A percentile compares a stretch with the other conserved stretches of the same genome.
Conservation (phyloP, 2,888 invertebrate species). For the Mesorhabditis belari region DNA sequence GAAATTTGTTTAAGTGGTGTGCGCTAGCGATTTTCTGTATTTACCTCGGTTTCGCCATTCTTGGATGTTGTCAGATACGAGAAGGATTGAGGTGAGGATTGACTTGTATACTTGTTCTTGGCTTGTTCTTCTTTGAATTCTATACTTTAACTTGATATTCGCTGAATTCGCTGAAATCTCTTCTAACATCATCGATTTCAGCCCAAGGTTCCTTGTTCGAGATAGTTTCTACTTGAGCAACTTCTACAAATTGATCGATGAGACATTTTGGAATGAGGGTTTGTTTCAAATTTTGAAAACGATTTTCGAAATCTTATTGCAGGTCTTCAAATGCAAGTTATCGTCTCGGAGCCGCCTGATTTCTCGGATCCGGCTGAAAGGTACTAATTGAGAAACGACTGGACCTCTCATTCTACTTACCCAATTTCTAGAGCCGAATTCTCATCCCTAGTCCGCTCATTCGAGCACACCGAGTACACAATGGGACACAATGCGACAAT, state of each 20-base stretch:
- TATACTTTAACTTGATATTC: no score
- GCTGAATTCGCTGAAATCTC: neutral
- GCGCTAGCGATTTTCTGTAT: constrained; percentile 27
- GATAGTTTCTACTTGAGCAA: constrained; percentile 44
- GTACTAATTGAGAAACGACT: constrained; percentile 12
- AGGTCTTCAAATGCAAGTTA: constrained; percentile 52
- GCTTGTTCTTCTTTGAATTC: no score
- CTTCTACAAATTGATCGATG: constrained; percentile 49
- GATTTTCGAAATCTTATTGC: constrained; percentile 1
- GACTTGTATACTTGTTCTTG: no score
- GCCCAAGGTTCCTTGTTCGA: constrained; percentile 44
- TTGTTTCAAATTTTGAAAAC: neutral
- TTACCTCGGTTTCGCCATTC: constrained; percentile 39
- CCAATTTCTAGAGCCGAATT: neutral
- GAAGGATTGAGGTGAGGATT: constrained; percentile 18
- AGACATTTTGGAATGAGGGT: constrained; percentile 52
- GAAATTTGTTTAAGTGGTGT: constrained; percentile 11
- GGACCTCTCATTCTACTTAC: neutral
- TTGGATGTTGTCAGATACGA: constrained; percentile 36
- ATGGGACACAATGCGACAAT: constrained; percentile 51
- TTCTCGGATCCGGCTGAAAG: constrained; percentile 32
- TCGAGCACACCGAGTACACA: constrained; percentile 44
- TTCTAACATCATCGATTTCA: constrained; percentile 1
- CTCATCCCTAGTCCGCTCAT: constrained; percentile 3
- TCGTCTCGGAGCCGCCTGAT: constrained; percentile 48